Base-by-base conservation (phyloP, 2,797 vertebrate genomes). In the Argyrosomus regius region DNA sequence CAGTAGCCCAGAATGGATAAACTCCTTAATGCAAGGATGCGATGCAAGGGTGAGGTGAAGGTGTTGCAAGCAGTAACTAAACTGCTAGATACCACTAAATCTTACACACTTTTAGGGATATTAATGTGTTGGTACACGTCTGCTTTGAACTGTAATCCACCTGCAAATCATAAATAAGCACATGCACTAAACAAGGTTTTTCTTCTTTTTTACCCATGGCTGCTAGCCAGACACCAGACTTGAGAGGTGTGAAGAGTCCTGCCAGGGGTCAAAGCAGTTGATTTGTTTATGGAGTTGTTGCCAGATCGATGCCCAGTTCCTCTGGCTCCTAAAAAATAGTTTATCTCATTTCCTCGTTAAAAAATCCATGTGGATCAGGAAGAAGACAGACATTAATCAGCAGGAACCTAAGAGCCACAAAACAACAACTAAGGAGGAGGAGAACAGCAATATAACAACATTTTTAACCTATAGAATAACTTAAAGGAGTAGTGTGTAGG, bases 131-230 rank as follows among this genome's bases (percentile, higher is more conserved):
- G 8, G 8, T 39, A 39, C 35, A 39, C 35, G 3, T 39, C 35
- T 39, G 35, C 35, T 39, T 39, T 39, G 35, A 39, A 39, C 35
- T 39, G 35, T 39, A 39, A 92, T 91, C 90, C 93, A 94, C 93
- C 94, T 94, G 93, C 88, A 92, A 87, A 93, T 91, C 89, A 92
- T 93, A 94, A 95, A 93, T 91, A 90, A 87, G 50, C 54, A 22
- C 79, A 83, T 82, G 83, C 83, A 81, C 87, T 90, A 83, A 84
- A 89, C 62, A 86, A 76, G 60, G 54, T 81, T 90, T 89, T 83
- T 87, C 79, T 11, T 2, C 72, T 82, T 81, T 71, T 77, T 73
- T 59, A 35, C 35, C 78, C 80, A 82, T 93, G 92, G 90, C 85
- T 16, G 50, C 63, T 12, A 24, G 91, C 90, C 93, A 93, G 83